Conservation (phyloP, 2,113 vertebrate genomes). For the Triplophysa tibetana region DNA sequence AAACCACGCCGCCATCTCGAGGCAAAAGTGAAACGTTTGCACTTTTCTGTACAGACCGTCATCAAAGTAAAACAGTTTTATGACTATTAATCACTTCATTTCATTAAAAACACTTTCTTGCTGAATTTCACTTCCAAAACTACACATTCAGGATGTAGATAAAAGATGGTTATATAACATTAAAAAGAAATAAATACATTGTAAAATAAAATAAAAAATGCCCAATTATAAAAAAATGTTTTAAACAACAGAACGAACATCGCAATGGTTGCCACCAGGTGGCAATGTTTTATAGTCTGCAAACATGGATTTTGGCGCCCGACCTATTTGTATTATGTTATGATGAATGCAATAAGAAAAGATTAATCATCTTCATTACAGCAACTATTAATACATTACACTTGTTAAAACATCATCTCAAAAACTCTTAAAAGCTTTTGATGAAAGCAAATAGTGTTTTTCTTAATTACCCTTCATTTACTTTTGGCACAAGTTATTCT, state of each 20-base stretch:
- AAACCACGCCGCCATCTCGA: slow-evolving; percentile 45
- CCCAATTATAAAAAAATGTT: background rate
- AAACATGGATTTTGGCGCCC: background rate
- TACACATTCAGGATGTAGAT: too few relatives aligned
- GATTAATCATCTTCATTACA: background rate
- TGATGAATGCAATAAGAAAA: background rate
- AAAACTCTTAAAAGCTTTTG: background rate
- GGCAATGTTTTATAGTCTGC: slow-evolving; percentile 18
- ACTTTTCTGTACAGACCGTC: too few relatives aligned
- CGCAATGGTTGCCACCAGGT: background rate
- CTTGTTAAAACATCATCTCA: background rate
- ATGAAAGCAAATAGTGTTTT: background rate
- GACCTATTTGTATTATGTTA: background rate
- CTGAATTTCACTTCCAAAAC: too few relatives aligned
- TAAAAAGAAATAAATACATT: too few relatives aligned
- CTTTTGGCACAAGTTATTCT: too few relatives aligned
- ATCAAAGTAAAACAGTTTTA: too few relatives aligned
- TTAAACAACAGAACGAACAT: background rate
- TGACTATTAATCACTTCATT: too few relatives aligned
- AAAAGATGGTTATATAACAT: too few relatives aligned
- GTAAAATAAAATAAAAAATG: background rate
- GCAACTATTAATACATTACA: background rate
- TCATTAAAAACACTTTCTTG: too few relatives aligned
- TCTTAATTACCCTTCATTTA: too few relatives aligned
- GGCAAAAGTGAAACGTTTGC: background rate